Evolutionary conservation across 2,113 vertebrate genomes (phyloP), one percentile per base, ranked within the genome.

Genomic region (Syrmaticus mikado): DNA sequence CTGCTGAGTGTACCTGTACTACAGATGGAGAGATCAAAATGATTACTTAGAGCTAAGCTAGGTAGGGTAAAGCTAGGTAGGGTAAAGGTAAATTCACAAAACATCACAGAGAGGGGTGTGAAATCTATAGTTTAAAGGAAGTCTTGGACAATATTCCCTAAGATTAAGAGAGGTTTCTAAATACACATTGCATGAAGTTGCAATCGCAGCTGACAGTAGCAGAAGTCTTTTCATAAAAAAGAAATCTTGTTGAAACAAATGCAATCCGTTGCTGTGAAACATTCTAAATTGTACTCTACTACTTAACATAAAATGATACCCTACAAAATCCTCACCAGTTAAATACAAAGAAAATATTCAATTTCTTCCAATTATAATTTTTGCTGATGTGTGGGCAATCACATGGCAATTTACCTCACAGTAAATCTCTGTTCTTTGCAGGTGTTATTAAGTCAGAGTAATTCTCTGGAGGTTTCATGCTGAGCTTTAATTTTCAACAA

Each of bases 341-440:
- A 88, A 89, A 50, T 22, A 70, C n/a, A 82, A 52, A 75, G 79
- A 89, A 94, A 94, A 95, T 85, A 87, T 60, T 95, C 75, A 27
- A 22, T 81, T 93, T 91, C 52, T 91, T 24, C 74, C 75, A 93
- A 67, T 87, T 87, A 66, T 22, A 87, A 81, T 75, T 94, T 95
- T 93, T 94, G 92, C 84, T 84, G 87, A 75, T n/a, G 6, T 85
- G 76, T 68, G 45, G 62, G 72, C 77, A 93, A 83, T 94, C 82
- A 82, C 68, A 91, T 13, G 71, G 73, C 65, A 91, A 88, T 88
- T 83, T 85, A 83, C 46, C 50, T 79, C 65, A 97, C 87, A 97
- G 87, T 80, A 87, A 95, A 86, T 78, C 87, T 91, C 93, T 97
- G 96, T 97, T 95, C 94, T 80, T 89, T 94, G 79, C 90, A 96